These are phyloP conservation scores for Eumacrocentrus americanus DNA, from an alignment of 2,888 invertebrate species.

Conservation along the genomic window DNA sequence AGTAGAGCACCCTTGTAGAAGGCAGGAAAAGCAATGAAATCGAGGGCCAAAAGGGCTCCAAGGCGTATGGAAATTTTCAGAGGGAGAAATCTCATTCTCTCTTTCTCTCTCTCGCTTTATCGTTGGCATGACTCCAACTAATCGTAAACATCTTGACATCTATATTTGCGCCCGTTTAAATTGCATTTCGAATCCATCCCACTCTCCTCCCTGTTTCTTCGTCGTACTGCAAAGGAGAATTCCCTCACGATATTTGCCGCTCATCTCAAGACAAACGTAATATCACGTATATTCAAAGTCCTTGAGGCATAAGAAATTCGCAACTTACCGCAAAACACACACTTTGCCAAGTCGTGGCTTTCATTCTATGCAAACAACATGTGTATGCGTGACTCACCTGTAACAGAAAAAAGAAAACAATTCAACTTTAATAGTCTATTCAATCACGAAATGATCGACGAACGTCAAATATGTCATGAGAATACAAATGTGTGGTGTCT, in stretches of 20 bases:
- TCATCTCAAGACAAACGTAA: background rate
- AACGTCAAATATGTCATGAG: slow-evolving; percentile 1
- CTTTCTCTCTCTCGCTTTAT: slow-evolving; percentile 14
- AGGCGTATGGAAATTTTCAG: no score
- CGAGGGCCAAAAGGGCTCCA: background rate
- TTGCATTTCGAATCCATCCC: slow-evolving; percentile 46
- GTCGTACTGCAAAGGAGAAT: background rate
- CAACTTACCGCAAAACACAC: background rate
- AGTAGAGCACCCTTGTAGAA: slow-evolving; percentile 12
- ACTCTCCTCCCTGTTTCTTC: slow-evolving; percentile 21
- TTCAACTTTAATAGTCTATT: slow-evolving; percentile 19
- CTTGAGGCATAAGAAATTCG: no score
- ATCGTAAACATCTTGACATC: slow-evolving; percentile 58
- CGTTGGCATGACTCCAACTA: slow-evolving; percentile 51
- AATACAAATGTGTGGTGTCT: background rate
- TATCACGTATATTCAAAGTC: background rate
- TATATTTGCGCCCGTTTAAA: slow-evolving; percentile 54
- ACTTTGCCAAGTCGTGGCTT: background rate
- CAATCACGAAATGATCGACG: slow-evolving; percentile 15
- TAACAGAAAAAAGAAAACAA: slow-evolving; percentile 38
- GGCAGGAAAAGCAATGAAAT: slow-evolving; percentile 12
- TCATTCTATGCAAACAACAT: background rate
- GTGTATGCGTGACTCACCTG: slow-evolving; percentile 39
- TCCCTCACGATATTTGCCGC: background rate
- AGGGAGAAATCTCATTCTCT: background rate